Evolutionary conservation across 1,140 invertebrate genomes (phyloP), one percentile per base, ranked within the genome.

Genomic region (Parapsyche elsis): DNA sequence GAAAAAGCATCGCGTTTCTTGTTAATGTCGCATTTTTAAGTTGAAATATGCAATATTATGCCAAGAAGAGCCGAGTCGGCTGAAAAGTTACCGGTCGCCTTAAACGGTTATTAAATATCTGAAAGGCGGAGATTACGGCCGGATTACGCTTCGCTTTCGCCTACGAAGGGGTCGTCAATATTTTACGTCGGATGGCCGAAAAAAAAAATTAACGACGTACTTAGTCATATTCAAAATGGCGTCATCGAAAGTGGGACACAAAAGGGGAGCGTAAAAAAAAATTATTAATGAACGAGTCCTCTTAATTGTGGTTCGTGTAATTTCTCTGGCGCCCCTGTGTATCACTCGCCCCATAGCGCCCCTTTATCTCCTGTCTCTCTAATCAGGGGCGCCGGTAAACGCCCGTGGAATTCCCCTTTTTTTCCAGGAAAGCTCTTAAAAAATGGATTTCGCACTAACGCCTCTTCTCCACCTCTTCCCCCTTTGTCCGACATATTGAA

Each of bases 221-320:
- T 38, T 38, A 38, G 30, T 38, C 49, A 53, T 16, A 53, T 53
- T 14, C 49, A 53, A 71, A 71, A 71, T 71, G 38, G 38, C n/a
- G 67, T 10, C 38, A 79, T 79, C 77, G 80, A 80, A 73, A 80
- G 57, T 26, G 71, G n/a, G 44, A 24, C 24, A 67, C 64, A 67
- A 67, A 67, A 12, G 49, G 24, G 64, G 10, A 26, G 23, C 64
- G 19, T 5, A 12, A 9, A 1, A 4, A 53, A 80, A 80, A 80
- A 61, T 19, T 77, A 76, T 78, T 82, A 82, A 82, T 82, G 81
- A 82, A 80, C 79, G 81, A 77, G 64, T 45, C 30, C 70, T 82
- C 78, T 82, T 79, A 82, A 82, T 82, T 82, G 81, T 76, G 81
- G 73, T 78, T 76, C 81, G 79, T 80, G 76, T 80, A 77, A 76